These are phyloP conservation scores for Watsonalla binaria DNA, from an alignment of 2,888 invertebrate species.

Conservation along the genomic window DNA sequence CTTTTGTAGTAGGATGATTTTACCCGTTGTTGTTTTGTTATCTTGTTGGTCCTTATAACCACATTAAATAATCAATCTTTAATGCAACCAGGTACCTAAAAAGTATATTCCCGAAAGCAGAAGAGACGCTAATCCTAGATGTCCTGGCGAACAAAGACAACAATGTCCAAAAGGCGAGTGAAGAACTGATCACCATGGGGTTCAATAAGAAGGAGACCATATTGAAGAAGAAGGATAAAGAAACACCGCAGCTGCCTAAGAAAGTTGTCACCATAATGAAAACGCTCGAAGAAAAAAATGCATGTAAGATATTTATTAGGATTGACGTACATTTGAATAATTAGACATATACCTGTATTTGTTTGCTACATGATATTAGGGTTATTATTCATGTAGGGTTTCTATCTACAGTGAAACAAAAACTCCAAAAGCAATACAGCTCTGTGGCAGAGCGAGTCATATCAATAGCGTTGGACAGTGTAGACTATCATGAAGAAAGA, in stretches of 20 bases:
- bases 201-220: slow-evolving; percentile 86
- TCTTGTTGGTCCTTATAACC: too few relatives aligned
- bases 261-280: slow-evolving; percentile 82
- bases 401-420: slow-evolving; percentile 79
- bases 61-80: background rate
- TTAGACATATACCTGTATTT: background rate
- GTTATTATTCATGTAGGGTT: slow-evolving; percentile 3
- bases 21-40: background rate
- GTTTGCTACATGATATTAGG: background rate
- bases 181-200: slow-evolving; percentile 88
- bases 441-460: slow-evolving; percentile 89
- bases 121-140: slow-evolving; percentile 91
- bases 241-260: slow-evolving; percentile 51
- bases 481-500: slow-evolving; percentile 89
- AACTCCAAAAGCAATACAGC: slow-evolving; percentile 85
- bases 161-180: slow-evolving; percentile 93
- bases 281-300: slow-evolving; percentile 83
- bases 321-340: too few relatives aligned
- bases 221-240: slow-evolving; percentile 37
- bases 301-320: slow-evolving; percentile 68
- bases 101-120: slow-evolving; percentile 93
- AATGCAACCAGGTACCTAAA: slow-evolving; percentile 88
- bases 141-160: slow-evolving; percentile 91
- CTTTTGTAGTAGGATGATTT: background rate
- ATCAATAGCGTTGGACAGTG: slow-evolving; percentile 91